Conservation (phyloP, 2,888 invertebrate species). For the Torymus auratus region DNA sequence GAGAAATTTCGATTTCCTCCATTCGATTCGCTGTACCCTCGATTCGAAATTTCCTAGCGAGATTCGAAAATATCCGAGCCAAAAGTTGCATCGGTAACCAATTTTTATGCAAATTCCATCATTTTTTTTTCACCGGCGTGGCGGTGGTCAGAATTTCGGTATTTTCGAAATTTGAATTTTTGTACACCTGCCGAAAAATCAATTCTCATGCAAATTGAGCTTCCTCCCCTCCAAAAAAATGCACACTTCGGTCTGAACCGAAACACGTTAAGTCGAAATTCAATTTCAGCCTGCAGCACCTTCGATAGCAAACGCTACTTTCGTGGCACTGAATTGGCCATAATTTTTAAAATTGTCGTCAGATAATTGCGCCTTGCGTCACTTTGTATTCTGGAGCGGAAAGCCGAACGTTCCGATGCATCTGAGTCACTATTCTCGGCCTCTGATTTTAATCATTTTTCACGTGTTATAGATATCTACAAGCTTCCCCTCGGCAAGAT, state of each 20-base stretch:
- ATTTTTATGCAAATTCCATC: conserved; percentile 4
- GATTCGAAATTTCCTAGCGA: background rate
- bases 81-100: background rate
- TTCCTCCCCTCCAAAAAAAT: too few species aligned
- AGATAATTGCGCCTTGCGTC: background rate
- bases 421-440: conserved; percentile 1
- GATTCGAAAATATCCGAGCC: background rate
- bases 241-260: too few species aligned
- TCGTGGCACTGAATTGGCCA: too few species aligned
- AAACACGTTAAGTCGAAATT: too few species aligned
- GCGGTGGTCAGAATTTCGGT: too few species aligned
- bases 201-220: too few species aligned
- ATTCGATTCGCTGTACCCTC: background rate
- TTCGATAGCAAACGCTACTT: too few species aligned
- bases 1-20: background rate
- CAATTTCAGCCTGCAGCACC: too few species aligned
- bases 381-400: too few species aligned
- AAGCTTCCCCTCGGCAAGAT: background rate
- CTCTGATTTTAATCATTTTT: conserved; percentile 22
- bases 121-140: background rate
- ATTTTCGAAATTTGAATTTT: too few species aligned
- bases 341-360: too few species aligned
- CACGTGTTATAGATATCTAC: background rate
- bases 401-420: background rate
- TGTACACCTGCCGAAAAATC: too few species aligned